Evolutionary conservation across 92 coral and sea anemone species (phyloP), one percentile per base, ranked within the genome.

Genomic region (Epizoanthus scotinus): DNA sequence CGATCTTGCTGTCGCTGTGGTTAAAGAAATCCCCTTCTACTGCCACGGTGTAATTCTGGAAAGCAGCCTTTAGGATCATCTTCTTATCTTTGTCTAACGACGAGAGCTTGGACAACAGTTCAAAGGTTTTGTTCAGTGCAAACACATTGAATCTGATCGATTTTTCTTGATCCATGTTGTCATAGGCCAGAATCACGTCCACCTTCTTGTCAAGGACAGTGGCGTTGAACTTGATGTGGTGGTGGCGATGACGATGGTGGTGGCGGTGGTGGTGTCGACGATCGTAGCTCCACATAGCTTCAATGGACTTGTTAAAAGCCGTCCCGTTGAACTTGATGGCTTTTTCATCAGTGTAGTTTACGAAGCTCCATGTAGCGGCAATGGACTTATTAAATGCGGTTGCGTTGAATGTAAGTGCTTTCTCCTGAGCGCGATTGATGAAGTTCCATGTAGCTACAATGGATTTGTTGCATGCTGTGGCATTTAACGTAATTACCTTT

Each of bases 351-450:
- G 83, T 70, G 57, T 74, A 62, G 73, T 84, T 91, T 70, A 84
- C 47, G 56, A 83, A 87, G 42, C 91, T 85, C 86, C 89, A 84
- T 29, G 89, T 83, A 25, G 92, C 87, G 13, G 84, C 60, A 7
- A 88, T 74, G 24, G 97, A 84, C 84, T 82, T 91, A 84, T 89
- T 89, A 68, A 84, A 71, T 9, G 89, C 86, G 10, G 87, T 69
- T 5, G 83, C 94, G 40, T 85, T 92, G 78, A 96, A 89, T 81
- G 79, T 93, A 67, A 96, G 53, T 26, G 94, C 91, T 83, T 86
- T 92, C 78, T 90, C 94, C 14, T 81, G 56, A 19, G 78, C 80
- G 14, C 36, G 64, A 54, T 71, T 83, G 62, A 90, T 67, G 78
- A 77, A 80, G 60, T 83, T 79, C 89, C 88, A 83, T 6, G 64